phyloP scores from a whole-genome alignment of 2,888 invertebrate genomes.

The Encarsia formosa region DNA sequence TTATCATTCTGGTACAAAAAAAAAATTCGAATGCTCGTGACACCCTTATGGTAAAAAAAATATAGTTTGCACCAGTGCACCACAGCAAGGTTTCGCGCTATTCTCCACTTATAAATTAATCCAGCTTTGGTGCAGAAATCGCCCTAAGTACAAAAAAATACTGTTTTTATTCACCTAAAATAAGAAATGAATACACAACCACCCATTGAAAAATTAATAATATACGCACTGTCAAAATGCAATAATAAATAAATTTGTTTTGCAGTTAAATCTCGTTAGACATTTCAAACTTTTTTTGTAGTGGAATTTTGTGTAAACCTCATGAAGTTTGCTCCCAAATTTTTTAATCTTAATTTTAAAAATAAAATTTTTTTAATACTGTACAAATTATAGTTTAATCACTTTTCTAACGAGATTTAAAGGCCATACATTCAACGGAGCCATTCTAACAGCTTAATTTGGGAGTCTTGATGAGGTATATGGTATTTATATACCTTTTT shows the following conservation, averaged over 20 bases:
- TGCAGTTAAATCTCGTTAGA: constrained; percentile 53
- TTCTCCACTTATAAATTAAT: too few species aligned
- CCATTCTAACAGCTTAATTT: constrained; percentile 47
- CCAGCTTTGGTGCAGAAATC: too few species aligned
- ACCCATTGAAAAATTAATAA: too few species aligned
- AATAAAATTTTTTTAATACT: constrained; percentile 13
- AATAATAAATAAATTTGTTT: constrained; percentile 11
- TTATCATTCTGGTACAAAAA: too few species aligned
- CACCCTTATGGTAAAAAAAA: too few species aligned
- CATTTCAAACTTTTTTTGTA: constrained; percentile 21
- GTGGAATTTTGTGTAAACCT: constrained; percentile 41
- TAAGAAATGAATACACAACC: too few species aligned
- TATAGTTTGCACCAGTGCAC: too few species aligned
- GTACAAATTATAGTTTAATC: not conserved
- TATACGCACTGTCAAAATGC: constrained; percentile 7
- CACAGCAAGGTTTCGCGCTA: too few species aligned
- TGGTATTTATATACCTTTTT: constrained; percentile 7
- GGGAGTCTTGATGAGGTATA: constrained; percentile 51
- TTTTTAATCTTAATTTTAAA: constrained; percentile 22
- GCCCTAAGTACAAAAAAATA: too few species aligned
- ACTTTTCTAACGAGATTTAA: constrained; percentile 50
- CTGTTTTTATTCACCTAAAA: too few species aligned
- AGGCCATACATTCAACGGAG: constrained; percentile 36
- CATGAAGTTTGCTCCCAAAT: constrained; percentile 51
- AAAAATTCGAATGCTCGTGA: too few species aligned